Base-by-base conservation (phyloP, 2,888 invertebrate genomes). In the Synanthedon tipuliformis region DNA sequence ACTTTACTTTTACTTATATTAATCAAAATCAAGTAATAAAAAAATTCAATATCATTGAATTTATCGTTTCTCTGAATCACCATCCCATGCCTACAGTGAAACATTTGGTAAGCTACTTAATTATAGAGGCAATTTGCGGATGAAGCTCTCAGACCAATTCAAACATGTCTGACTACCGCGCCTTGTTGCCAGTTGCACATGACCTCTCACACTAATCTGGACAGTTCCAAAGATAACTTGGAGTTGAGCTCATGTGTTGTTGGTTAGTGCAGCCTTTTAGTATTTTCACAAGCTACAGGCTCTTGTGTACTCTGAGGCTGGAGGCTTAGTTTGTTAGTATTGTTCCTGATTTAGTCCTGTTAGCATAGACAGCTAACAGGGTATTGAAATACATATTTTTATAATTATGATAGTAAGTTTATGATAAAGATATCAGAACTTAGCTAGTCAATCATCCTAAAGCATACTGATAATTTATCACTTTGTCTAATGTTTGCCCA, bases 101-200 rank as follows among this genome's bases (percentile, higher is more conserved):
- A 61, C 62, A 59, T 65, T 65, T 63, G 63, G 62, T 63, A 64
- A 71, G 69, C 71, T 69, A 66, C 68, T 75, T 78, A 75, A 77
- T 78, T 78, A 76, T 69, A 71, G 71, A 75, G 63, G 68, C 68
- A 69, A 71, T 75, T 71, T 68, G 69, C 64, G 67, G 66, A 71
- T 69, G 66, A 65, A 59, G 66, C 64, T 63, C 61, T 66, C 61
- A 61, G 62, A 56, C 64, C 63, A 59, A 68, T 61, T 61, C 65
- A 60, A 57, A 62, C 68, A 64, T 57, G 59, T 59, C 61, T 63
- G 63, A 62, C 65, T 64, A 55, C 59, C 54, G 50, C 57, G 50
- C 48, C 56, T 53, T 53, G 51, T 56, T 51, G n/a, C 63, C 68
- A 66, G n/a, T 61, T 34, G 58, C 63, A 13, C 54, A 11, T 57